Evolutionary conservation across 1,140 invertebrate genomes (phyloP).

Genomic region (Leptinotarsa lineolata): DNA sequence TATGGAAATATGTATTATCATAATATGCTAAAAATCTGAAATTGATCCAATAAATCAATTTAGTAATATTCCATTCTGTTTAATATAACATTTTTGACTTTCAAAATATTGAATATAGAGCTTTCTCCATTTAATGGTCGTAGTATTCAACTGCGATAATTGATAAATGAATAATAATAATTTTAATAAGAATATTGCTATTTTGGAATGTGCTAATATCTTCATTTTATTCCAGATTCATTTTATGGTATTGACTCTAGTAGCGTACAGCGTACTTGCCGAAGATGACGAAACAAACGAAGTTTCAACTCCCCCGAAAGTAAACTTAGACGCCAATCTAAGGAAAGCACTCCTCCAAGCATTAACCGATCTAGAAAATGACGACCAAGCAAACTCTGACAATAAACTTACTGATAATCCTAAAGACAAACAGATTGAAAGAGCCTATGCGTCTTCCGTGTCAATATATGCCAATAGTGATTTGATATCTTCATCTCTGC

Average conservation of each 20-base stretch:
- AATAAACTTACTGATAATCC: constrained; percentile 18
- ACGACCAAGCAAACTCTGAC: constrained; percentile 37
- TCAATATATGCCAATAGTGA: constrained; percentile 38
- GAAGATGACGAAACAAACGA: neutral
- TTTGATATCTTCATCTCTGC: neutral
- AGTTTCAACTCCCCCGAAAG: constrained; percentile 16
- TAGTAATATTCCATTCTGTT: too few relatives aligned
- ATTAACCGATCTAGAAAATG: constrained; percentile 51
- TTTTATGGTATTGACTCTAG: neutral
- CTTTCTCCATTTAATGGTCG: too few relatives aligned
- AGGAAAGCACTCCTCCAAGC: constrained; percentile 50
- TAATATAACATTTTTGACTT: too few relatives aligned
- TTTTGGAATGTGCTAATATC: neutral
- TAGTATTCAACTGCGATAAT: too few relatives aligned
- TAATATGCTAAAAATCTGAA: too few relatives aligned
- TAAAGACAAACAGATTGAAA: constrained; percentile 40
- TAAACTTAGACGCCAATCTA: constrained; percentile 46
- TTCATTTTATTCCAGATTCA: neutral
- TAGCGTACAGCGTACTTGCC: neutral
- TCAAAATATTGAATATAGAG: too few relatives aligned
- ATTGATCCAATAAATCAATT: too few relatives aligned
- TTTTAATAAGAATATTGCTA: too few relatives aligned
- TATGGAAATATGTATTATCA: too few relatives aligned
- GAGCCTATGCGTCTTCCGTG: constrained; percentile 45
- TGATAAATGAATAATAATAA: too few relatives aligned